Conservation (phyloP, 2,113 vertebrate species). For the sheep (Ovis aries) region DNA sequence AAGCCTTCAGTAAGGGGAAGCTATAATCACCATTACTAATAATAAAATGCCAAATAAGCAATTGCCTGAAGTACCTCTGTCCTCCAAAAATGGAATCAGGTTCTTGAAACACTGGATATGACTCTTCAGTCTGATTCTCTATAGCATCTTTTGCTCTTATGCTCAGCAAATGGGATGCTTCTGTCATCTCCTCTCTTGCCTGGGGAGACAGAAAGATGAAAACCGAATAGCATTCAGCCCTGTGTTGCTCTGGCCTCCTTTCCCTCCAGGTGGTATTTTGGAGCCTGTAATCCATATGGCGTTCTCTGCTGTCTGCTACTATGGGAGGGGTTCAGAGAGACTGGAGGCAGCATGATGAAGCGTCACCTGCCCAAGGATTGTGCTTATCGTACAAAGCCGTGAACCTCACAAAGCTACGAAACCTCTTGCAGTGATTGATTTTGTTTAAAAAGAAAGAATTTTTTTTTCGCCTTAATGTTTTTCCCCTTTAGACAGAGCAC, state of each 20-base stretch:
- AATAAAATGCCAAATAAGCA: neutral
- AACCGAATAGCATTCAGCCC: neutral
- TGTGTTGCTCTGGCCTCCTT: neutral
- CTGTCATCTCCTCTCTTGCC: neutral
- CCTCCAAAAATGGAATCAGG: neutral
- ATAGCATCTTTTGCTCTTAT: neutral
- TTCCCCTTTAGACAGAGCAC: slow-evolving; percentile 24
- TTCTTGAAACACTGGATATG: neutral
- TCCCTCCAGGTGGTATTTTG: neutral
- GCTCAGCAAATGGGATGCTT: neutral
- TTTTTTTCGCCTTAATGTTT: neutral
- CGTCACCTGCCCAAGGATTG: neutral
- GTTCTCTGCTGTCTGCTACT: neutral
- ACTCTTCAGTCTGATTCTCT: neutral
- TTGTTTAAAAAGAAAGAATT: neutral
- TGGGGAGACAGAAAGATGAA: neutral
- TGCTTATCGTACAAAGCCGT: neutral
- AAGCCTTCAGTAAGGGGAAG: neutral
- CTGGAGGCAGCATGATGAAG: neutral
- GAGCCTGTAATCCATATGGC: neutral
- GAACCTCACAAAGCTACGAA: neutral
- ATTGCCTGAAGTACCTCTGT: neutral
- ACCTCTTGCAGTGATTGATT: neutral
- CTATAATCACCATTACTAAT: neutral
- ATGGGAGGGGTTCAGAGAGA: neutral